These are phyloP conservation scores for Leucosticte australis DNA, from an alignment of 2,113 vertebrate genomes.

Conservation along the genomic window DNA sequence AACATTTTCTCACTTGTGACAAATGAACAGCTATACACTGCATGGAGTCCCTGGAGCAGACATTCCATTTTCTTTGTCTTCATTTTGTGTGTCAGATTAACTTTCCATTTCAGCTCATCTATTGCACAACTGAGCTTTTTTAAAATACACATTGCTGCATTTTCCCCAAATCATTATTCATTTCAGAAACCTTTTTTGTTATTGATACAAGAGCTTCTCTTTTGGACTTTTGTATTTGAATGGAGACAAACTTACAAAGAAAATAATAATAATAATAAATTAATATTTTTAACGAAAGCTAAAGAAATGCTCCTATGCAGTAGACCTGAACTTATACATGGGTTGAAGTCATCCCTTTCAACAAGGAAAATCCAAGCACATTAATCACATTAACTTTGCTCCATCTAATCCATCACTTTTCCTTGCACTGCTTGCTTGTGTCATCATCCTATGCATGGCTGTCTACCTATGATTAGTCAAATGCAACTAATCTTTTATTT, in stretches of 20 bases:
- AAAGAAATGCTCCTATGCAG: neutral
- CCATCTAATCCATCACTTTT: slow-evolving; percentile 53
- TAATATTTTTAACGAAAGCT: neutral
- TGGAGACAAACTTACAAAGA: neutral
- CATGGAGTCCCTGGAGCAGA: slow-evolving; percentile 42
- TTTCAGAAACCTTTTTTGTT: slow-evolving; percentile 35
- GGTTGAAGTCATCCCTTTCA: slow-evolving; percentile 4
- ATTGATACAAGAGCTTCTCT: neutral
- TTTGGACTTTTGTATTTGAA: neutral
- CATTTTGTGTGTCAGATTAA: slow-evolving; percentile 69
- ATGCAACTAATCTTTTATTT: slow-evolving; percentile 54
- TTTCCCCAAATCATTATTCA: slow-evolving; percentile 42
- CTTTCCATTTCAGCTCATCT: slow-evolving; percentile 71
- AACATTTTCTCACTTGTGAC: slow-evolving; percentile 75
- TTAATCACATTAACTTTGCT: slow-evolving; percentile 58
- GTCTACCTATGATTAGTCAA: slow-evolving; percentile 46
- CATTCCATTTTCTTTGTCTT: slow-evolving; percentile 61
- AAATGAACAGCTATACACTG: slow-evolving; percentile 67
- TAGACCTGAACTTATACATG: neutral
- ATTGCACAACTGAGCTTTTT: slow-evolving; percentile 64
- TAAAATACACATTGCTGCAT: slow-evolving; percentile 47
- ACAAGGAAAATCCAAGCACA: slow-evolving; percentile 32
- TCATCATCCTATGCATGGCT: neutral
- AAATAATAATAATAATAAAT: neutral
- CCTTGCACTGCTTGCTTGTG: slow-evolving; percentile 3